Evolutionary conservation across 2,888 invertebrate genomes (phyloP).

Genomic region (Ectemnius continuus): DNA sequence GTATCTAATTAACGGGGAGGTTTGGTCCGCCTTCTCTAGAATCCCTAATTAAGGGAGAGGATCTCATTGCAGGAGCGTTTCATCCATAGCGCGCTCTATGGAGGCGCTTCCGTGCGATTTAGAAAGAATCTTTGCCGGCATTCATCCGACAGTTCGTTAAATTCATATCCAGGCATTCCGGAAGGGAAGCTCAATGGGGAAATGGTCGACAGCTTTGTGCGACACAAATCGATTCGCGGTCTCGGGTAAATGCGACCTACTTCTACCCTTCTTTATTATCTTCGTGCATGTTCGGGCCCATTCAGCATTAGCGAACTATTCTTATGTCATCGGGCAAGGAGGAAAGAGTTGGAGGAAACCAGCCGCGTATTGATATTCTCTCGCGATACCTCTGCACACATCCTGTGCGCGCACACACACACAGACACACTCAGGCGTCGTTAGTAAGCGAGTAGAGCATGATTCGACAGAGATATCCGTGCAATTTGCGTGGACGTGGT

Average conservation of each 20-base stretch:
- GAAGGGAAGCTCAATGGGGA: conserved; percentile 17
- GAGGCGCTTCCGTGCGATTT: background rate
- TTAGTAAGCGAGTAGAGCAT: background rate
- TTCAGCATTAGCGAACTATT: too few species aligned
- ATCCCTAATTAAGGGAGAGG: too few species aligned
- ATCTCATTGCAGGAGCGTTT: conserved; percentile 1
- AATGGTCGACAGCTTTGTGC: background rate
- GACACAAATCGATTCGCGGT: conserved; percentile 33
- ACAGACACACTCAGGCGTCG: background rate
- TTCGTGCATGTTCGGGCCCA: background rate
- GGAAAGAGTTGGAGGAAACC: too few species aligned
- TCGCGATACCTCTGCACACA: too few species aligned
- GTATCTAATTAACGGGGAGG: too few species aligned
- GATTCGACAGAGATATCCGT: background rate
- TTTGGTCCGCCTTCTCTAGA: too few species aligned
- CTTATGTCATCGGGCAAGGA: background rate
- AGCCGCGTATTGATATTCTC: too few species aligned
- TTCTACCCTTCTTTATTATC: conserved; percentile 21
- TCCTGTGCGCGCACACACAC: background rate
- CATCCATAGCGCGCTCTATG: too few species aligned
- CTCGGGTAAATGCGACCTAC: conserved; percentile 39
- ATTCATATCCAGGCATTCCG: conserved; percentile 4
- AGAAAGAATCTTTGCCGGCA: background rate
- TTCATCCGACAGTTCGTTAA: conserved; percentile 12
- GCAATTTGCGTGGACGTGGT: too few species aligned